Evolutionary conservation across 2,113 vertebrate species (phyloP).

Genomic region (Gymnorhina tibicen): DNA sequence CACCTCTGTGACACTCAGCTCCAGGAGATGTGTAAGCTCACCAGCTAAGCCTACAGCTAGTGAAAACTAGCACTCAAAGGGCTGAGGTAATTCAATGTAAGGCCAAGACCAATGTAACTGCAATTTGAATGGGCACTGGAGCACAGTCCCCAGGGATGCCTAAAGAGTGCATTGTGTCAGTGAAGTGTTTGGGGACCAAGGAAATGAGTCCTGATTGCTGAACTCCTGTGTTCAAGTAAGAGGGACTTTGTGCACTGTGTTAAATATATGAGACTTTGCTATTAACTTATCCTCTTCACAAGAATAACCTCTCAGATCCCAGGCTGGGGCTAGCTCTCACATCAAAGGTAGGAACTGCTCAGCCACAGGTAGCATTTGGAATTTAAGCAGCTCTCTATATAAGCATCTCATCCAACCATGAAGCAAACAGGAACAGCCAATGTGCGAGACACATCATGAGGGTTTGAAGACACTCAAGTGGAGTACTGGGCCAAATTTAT

Average conservation of each 20-base stretch:
- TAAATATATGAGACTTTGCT: background rate
- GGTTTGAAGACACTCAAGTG: background rate
- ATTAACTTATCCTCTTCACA: background rate
- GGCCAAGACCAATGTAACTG: background rate
- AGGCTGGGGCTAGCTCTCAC: background rate
- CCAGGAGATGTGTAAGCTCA: background rate
- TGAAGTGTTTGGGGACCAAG: background rate
- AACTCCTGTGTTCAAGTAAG: background rate
- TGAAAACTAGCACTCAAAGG: background rate
- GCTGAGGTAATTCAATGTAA: background rate
- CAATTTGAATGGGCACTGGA: background rate
- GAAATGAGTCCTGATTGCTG: background rate
- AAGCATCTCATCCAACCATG: background rate
- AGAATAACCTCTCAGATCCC: background rate
- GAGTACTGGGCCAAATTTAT: background rate
- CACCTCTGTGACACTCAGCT: background rate
- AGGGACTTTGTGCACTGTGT: background rate
- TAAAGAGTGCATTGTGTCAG: background rate
- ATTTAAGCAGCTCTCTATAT: background rate
- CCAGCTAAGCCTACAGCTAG: background rate
- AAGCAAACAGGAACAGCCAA: background rate
- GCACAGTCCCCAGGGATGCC: background rate
- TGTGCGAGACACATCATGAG: fast-evolving
- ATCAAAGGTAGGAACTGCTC: background rate
- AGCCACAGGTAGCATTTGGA: background rate